Conservation (phyloP, 2,113 vertebrate genomes). For the Larimichthys crocea region DNA sequence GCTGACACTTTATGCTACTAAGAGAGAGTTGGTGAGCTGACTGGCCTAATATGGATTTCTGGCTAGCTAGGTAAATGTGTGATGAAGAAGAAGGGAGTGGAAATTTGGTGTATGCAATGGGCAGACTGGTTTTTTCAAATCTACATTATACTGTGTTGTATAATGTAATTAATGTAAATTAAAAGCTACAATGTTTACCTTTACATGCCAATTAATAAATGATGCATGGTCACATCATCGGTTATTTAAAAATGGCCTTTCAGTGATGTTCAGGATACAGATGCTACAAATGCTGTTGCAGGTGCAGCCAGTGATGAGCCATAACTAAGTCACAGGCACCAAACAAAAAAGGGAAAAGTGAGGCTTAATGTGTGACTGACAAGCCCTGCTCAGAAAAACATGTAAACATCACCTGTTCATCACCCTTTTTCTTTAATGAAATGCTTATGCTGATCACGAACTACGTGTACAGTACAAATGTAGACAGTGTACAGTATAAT, state of each 20-base stretch:
- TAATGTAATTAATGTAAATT: background rate
- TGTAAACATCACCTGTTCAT: slow-evolving; percentile 8
- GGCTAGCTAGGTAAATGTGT: too few species aligned
- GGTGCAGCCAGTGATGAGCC: slow-evolving; percentile 17
- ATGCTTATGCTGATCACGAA: background rate
- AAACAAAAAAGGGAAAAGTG: slow-evolving; percentile 40
- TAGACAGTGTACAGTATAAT: background rate
- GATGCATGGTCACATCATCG: background rate
- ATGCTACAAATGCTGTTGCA: slow-evolving; percentile 8
- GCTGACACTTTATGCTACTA: too few species aligned
- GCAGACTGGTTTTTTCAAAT: background rate
- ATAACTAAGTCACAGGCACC: slow-evolving; percentile 33
- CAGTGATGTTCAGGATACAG: background rate
- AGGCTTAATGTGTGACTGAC: slow-evolving; percentile 30
- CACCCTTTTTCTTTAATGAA: background rate
- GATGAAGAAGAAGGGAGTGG: too few species aligned
- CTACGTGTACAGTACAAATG: background rate
- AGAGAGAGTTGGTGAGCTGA: too few species aligned
- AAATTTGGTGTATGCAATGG: background rate
- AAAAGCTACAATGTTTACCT: slow-evolving; percentile 5
- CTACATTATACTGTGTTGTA: background rate
- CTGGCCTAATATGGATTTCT: too few species aligned
- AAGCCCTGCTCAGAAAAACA: slow-evolving; percentile 22
- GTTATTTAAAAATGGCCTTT: slow-evolving; percentile 11
- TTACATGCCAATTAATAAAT: slow-evolving; percentile 21